A percentile compares a stretch with the other conserved stretches of the same genome.
These are phyloP conservation scores for Chanos chanos DNA, from an alignment of 2,797 vertebrate species.

Conservation along the genomic window DNA sequence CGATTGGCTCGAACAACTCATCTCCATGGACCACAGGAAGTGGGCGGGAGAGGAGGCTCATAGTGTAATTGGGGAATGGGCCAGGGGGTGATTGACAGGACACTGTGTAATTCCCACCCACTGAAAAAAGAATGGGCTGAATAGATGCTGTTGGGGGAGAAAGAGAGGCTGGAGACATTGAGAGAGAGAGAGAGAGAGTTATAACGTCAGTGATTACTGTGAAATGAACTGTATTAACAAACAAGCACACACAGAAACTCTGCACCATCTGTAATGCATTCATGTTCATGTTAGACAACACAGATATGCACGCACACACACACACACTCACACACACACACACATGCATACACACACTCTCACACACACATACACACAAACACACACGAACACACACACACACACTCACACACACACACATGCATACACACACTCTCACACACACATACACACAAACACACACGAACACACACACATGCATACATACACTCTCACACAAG, in stretches of 20 bases:
- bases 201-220: no score
- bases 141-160: neutral
- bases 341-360: neutral
- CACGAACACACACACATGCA: no score
- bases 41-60: conserved; percentile 23
- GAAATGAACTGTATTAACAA: no score
- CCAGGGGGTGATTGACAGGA: neutral
- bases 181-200: neutral
- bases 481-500: no score
- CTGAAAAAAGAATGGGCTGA: neutral
- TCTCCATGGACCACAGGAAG: neutral
- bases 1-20: neutral
- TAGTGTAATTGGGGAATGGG: conserved; percentile 14
- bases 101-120: conserved; percentile 31
- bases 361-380: no score
- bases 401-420: neutral
- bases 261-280: no score
- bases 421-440: neutral
- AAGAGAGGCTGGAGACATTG: neutral
- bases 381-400: no score
- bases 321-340: no score
- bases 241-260: no score
- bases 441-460: no score
- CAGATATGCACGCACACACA: neutral
- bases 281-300: no score